Percentiles rank a stretch among this genome's conserved stretches.
phyloP scores from a whole-genome alignment of 2,888 invertebrate genomes.

The Emmelina monodactyla region DNA sequence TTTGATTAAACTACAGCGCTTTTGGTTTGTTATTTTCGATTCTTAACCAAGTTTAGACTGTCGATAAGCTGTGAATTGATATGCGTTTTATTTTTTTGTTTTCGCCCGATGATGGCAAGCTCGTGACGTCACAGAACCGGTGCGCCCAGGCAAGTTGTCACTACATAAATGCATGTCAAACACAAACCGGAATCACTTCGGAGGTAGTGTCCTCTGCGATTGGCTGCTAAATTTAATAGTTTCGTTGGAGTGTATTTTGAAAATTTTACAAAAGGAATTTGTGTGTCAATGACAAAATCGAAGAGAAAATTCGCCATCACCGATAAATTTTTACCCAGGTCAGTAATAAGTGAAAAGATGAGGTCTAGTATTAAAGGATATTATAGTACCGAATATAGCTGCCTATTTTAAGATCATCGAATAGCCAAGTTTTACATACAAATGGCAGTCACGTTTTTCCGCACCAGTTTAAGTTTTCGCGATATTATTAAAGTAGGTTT shows the following conservation, averaged over 20 bases:
- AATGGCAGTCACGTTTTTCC: too few relatives aligned
- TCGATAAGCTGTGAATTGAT: not conserved
- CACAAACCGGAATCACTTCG: conserved; percentile 13
- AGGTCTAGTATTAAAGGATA: too few relatives aligned
- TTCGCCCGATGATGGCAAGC: too few relatives aligned
- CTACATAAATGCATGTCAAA: conserved; percentile 24
- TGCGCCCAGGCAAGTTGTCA: conserved; percentile 11
- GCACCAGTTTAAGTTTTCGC: too few relatives aligned
- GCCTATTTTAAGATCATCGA: too few relatives aligned
- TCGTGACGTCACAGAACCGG: conserved; percentile 23
- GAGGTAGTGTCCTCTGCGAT: conserved; percentile 25
- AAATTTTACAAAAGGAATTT: conserved; percentile 29
- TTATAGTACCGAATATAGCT: too few relatives aligned
- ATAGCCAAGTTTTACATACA: too few relatives aligned
- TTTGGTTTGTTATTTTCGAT: not conserved
- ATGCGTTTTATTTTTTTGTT: too few relatives aligned
- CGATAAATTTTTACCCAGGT: conserved; percentile 65
- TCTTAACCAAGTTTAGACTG: too few relatives aligned
- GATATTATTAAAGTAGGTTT: too few relatives aligned
- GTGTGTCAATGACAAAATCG: conserved; percentile 66
- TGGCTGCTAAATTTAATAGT: conserved; percentile 38
- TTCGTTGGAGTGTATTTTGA: conserved; percentile 41
- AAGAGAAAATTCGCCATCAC: conserved; percentile 61
- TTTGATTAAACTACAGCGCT: not conserved
- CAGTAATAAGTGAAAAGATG: conserved; percentile 21